Conservation (phyloP, 1,140 invertebrate species). For the Mya arenaria region DNA sequence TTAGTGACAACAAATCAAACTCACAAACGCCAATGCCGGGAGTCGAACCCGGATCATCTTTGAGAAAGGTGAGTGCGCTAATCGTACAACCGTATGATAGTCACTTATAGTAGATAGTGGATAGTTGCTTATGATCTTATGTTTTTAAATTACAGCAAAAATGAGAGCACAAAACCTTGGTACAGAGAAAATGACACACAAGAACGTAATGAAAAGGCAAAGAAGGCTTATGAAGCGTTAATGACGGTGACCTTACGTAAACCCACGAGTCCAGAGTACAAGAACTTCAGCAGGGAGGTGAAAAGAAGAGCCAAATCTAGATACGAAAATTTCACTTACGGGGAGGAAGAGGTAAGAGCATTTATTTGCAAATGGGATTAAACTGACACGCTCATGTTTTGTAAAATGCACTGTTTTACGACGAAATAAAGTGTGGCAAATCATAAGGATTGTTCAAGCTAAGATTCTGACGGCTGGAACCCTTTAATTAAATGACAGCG, state of each 20-base stretch:
- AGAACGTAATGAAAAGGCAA: slow-evolving; percentile 90
- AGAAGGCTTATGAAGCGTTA: slow-evolving; percentile 93
- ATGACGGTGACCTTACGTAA: slow-evolving; percentile 94
- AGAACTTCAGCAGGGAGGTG: slow-evolving; percentile 88
- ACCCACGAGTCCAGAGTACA: slow-evolving; percentile 84
- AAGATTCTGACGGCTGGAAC: no score
- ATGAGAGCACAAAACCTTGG: slow-evolving; percentile 89
- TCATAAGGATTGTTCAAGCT: no score
- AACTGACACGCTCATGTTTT: no score
- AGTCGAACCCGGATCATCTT: not conserved
- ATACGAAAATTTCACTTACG: slow-evolving; percentile 87
- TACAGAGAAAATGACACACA: slow-evolving; percentile 89
- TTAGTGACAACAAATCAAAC: no score
- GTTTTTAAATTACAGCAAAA: slow-evolving; percentile 80
- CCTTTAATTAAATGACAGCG: no score
- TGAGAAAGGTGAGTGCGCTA: not conserved
- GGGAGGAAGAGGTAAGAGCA: slow-evolving; percentile 82
- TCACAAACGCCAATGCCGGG: not conserved
- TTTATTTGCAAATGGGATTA: no score
- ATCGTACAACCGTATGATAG: no score
- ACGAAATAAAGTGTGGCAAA: no score
- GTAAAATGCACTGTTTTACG: no score
- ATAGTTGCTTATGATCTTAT: no score
- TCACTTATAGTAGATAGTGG: no score
- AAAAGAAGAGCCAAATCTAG: slow-evolving; percentile 89